Base-by-base conservation (phyloP, 2,888 invertebrate genomes). In the Mythimna albipuncta region DNA sequence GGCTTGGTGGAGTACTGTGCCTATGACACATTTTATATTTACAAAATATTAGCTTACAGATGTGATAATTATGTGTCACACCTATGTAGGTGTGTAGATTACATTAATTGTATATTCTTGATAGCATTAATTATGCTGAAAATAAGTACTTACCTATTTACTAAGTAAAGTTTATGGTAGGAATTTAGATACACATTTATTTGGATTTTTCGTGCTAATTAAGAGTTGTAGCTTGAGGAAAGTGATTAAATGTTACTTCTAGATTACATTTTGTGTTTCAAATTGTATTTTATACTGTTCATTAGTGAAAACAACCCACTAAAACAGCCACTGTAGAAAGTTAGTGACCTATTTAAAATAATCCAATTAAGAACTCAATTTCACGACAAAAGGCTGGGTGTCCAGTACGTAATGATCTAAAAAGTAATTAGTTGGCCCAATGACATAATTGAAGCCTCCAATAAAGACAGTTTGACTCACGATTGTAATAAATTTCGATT, bases 401-500 rank as follows among this genome's bases (percentile, higher is more conserved):
- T 21, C 32, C n/a, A 47, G 35, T 50, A 10, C 21, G 2, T 35
- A 54, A 64, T 21, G 26, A 58, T 32, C 9, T 38, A 62, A 52
- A 35, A 44, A 50, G 26, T 54, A 68, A 72, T 64, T 66, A 70
- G 72, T 73, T 57, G 38, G 13, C 55, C 4, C 50, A 63, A 69
- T 77, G 81, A 73, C 70, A 74, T 79, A 79, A 67, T 73, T 78
- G 26, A n/a, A 47, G 62, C 32, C 41, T 59, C 41, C 21, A 69
- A 69, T 69, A n/a, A 72, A 74, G 35, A 13, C 44, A 38, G 10
- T 6, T 66, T 62, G 69, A 66, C 10, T 72, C 69, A 69, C 64
- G 57, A n/a, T 44, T 55, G 50, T 38, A 63, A 72, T 69, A 65
- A 71, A 73, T 59, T 75, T 62, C 57, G 38, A 65, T 70, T 69